phyloP scores from a whole-genome alignment of 2,113 vertebrate genomes.

The Sander vitreus region DNA sequence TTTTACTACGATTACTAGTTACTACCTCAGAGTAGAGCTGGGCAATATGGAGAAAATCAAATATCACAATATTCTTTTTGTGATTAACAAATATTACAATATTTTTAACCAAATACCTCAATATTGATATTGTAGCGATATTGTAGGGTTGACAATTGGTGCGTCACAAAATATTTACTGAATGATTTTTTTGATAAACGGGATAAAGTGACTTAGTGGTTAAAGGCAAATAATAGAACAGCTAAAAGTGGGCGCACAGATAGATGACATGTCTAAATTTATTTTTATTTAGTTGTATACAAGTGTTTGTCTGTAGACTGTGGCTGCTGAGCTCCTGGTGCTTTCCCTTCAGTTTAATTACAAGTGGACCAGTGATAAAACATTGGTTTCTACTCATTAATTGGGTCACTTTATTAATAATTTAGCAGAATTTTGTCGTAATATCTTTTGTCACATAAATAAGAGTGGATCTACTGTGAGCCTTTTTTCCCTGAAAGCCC shows the following conservation, averaged over 20 bases:
- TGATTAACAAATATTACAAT: no score
- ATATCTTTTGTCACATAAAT: slow-evolving; percentile 33
- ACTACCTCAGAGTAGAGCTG: no score
- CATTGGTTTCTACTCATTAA: slow-evolving; percentile 23
- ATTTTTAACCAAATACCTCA: no score
- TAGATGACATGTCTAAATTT: not conserved
- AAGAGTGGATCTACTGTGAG: slow-evolving; percentile 6
- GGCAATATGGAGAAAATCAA: no score
- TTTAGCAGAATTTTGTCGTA: slow-evolving; percentile 32
- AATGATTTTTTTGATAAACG: no score
- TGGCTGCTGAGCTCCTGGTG: slow-evolving; percentile 1
- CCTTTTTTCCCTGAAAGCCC: not conserved
- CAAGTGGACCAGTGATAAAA: slow-evolving; percentile 36
- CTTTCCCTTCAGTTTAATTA: slow-evolving; percentile 7
- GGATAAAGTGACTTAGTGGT: no score
- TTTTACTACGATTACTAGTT: not conserved
- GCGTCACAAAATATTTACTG: no score
- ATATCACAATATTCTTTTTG: no score
- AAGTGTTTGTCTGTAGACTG: not conserved
- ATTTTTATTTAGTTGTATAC: not conserved
- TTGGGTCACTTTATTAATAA: slow-evolving; percentile 61
- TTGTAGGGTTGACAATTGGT: no score
- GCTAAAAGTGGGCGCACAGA: not conserved
- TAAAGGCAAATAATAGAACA: no score
- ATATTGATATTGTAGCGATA: no score